Evolutionary conservation across 2,113 vertebrate genomes (phyloP), one percentile per base, ranked within the genome.

Genomic region (Halichoeres trimaculatus): DNA sequence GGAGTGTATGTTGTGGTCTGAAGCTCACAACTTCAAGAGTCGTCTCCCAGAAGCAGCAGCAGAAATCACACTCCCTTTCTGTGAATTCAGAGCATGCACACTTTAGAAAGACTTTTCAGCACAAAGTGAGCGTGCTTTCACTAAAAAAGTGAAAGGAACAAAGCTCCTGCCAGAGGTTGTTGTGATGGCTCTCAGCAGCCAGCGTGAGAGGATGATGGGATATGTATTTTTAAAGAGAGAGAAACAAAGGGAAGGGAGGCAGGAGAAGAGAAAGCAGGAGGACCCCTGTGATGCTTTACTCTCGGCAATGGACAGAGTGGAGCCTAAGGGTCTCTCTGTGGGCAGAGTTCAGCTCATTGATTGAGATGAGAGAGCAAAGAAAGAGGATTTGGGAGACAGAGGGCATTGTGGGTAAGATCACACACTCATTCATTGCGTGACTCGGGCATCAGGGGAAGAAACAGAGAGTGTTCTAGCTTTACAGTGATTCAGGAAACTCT

Each of bases 291-390:
- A 65, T 20, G 56, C 52, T 68, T 62, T 48, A 55, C 11, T 2
- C 50, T 51, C n/a, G 14, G 61, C 40, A 24, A 47, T 34, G 68
- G 68, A 72, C 68, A 65, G 72, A 13, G 1, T 63, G 38, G 26
- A 66, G 52, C 69, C 62, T 73, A 0, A 13, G 43, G 52, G 68
- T 69, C 40, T 73, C 48, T 73, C 73, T 55, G 52, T 60, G 55
- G 60, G 70, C 61, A 63, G 43, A 81, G 74, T 75, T 66, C 47
- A 61, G 71, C n/a, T 70, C 57, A 85, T 62, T 71, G 74, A 78
- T 74, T 75, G 74, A 85, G 70, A 75, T 48, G 53, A 55, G 53
- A 67, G 38, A 57, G 30, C 34, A 61, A 56, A 52, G 62, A 57
- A n/a, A 62, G 17, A 50, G 34, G 22, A 72, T 52, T 80, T 10